phyloP scores from a whole-genome alignment of 2,888 invertebrate genomes.

The Nomada lathburiana region DNA sequence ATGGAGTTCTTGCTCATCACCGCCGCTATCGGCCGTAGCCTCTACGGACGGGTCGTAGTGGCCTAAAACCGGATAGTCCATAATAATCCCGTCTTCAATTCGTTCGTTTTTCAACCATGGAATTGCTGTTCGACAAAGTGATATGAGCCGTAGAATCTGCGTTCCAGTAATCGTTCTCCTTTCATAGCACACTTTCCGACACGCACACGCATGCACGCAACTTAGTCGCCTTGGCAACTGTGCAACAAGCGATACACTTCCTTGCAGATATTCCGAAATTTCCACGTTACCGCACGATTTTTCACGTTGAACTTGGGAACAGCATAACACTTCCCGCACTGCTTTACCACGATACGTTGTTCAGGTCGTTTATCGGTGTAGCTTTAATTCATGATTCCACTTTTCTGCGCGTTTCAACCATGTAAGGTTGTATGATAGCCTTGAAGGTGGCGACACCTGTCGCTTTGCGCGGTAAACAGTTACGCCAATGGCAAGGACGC shows the following conservation, averaged over 20 bases:
- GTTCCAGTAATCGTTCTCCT: constrained; percentile 55
- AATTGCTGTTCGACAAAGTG: constrained; percentile 19
- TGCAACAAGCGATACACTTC: constrained; percentile 77
- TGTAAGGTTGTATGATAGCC: constrained; percentile 63
- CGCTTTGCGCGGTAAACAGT: constrained; percentile 36
- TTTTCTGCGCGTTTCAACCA: constrained; percentile 70
- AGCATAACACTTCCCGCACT: constrained; percentile 54
- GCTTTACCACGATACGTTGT: constrained; percentile 22
- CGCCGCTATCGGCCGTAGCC: constrained; percentile 68
- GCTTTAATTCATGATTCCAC: constrained; percentile 76
- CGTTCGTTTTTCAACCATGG: constrained; percentile 59
- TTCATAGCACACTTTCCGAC: constrained; percentile 70
- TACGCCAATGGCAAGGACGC: constrained; percentile 21
- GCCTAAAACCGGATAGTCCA: constrained; percentile 80
- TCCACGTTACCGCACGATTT: not conserved
- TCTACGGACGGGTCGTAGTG: constrained; percentile 79
- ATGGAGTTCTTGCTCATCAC: constrained; percentile 76
- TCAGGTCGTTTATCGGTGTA: constrained; percentile 19
- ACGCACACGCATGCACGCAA: constrained; percentile 56
- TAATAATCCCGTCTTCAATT: constrained; percentile 65
- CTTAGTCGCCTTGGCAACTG: constrained; percentile 80
- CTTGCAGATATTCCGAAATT: constrained; percentile 42
- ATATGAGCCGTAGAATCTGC: constrained; percentile 40
- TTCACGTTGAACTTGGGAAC: not conserved
- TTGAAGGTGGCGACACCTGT: constrained; percentile 70